Conservation (phyloP, 1,140 invertebrate species). For the Saccostrea echinata region DNA sequence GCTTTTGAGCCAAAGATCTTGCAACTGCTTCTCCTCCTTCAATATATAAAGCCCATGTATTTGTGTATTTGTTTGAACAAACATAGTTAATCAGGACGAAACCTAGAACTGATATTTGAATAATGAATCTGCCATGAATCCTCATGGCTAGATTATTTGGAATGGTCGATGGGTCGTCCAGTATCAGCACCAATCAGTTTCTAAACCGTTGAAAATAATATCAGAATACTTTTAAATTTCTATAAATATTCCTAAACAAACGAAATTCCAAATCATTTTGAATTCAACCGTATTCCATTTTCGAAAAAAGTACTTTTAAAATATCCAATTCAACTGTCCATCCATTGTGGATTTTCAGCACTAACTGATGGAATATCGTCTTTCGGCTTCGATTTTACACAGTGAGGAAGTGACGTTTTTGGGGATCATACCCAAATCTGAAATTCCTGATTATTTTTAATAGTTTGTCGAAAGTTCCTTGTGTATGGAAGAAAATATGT, state of each 20-base stretch:
- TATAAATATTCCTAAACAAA: constrained; percentile 28
- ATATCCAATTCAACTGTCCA: constrained; percentile 31
- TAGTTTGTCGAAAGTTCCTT: not conserved
- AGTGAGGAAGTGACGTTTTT: constrained; percentile 15
- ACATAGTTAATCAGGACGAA: constrained; percentile 64
- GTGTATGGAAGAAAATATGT: not conserved
- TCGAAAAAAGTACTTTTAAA: constrained; percentile 14
- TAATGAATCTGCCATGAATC: constrained; percentile 42
- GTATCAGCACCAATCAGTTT: constrained; percentile 38
- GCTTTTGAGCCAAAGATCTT: constrained; percentile 62
- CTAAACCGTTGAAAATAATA: not conserved
- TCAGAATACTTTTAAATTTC: not conserved
- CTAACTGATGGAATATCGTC: constrained; percentile 26
- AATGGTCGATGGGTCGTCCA: constrained; percentile 23
- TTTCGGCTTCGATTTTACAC: constrained; percentile 26
- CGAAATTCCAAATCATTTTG: constrained; percentile 32
- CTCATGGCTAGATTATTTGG: constrained; percentile 44
- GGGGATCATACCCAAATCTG: not conserved
- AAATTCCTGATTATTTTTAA: not conserved
- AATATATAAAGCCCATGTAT: constrained; percentile 71
- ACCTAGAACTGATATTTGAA: constrained; percentile 63
- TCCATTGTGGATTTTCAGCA: not conserved
- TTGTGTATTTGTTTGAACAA: constrained; percentile 65
- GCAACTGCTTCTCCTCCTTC: constrained; percentile 69
- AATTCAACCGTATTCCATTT: constrained; percentile 51